Percentiles rank a stretch among this genome's conserved stretches.
phyloP scores from a whole-genome alignment of 1,140 invertebrate species.

The Choristoneura fumiferana region DNA sequence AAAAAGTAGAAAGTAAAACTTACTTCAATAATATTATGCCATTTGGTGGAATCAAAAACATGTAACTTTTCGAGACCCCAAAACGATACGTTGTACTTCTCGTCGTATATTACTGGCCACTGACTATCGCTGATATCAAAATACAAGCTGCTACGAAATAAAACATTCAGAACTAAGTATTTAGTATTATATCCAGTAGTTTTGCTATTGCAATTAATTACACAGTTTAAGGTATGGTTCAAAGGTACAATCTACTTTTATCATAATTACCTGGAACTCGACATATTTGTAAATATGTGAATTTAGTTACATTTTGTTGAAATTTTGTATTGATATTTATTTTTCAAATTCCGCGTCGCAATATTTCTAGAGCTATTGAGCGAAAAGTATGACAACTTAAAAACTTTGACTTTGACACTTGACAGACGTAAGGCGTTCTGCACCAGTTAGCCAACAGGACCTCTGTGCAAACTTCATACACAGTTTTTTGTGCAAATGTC shows the following conservation, averaged over 20 bases:
- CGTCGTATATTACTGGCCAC: slow-evolving; percentile 87
- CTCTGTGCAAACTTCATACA: no score
- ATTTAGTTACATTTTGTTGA: background rate
- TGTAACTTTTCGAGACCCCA: slow-evolving; percentile 89
- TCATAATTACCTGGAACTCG: background rate
- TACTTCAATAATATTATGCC: slow-evolving; percentile 87
- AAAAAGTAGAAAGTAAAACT: background rate
- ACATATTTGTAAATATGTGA: background rate
- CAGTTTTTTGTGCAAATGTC: no score
- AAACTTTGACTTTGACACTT: background rate
- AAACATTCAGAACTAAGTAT: slow-evolving; percentile 7
- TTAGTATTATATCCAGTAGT: no score
- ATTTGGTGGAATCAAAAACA: slow-evolving; percentile 94
- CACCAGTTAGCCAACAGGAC: no score
- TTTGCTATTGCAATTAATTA: no score
- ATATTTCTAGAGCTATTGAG: slow-evolving; percentile 3
- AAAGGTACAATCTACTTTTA: no score
- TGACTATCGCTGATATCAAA: slow-evolving; percentile 70
- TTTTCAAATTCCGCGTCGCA: background rate
- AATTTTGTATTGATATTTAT: background rate
- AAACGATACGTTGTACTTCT: slow-evolving; percentile 91
- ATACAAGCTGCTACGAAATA: slow-evolving; percentile 52
- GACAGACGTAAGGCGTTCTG: no score
- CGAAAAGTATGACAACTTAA: background rate
- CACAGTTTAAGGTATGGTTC: no score